Evolutionary conservation across 92 coral and sea anemone genomes (phyloP).

Genomic region (Ricordea florida): DNA sequence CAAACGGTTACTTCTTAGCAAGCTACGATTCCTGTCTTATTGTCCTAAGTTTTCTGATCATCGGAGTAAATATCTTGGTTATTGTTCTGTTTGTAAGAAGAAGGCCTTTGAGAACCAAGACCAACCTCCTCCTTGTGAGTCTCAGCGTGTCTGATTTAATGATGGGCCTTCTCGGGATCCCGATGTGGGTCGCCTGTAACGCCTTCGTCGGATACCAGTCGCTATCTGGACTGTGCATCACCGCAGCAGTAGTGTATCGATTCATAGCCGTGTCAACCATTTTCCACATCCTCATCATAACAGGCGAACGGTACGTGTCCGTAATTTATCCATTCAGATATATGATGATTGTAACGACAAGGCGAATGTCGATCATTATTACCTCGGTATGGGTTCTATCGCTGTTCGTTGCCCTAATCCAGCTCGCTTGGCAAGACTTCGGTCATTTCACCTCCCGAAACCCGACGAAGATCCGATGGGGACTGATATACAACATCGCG

Average conservation of each 20-base stretch:
- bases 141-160: slow-evolving; percentile 75
- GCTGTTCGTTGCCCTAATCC: slow-evolving; percentile 72
- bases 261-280: slow-evolving; percentile 94
- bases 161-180: slow-evolving; percentile 81
- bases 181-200: slow-evolving; percentile 70
- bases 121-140: slow-evolving; percentile 71
- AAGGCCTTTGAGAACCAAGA: slow-evolving; percentile 71
- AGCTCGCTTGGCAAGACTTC: slow-evolving; percentile 77
- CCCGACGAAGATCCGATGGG: slow-evolving; percentile 44
- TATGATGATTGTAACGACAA: slow-evolving; percentile 73
- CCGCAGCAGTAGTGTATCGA: slow-evolving; percentile 81
- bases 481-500: slow-evolving; percentile 63
- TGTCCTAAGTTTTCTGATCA: slow-evolving; percentile 57
- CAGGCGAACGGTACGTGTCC: slow-evolving; percentile 89
- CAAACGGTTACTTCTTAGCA: slow-evolving; percentile 38
- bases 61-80: slow-evolving; percentile 63
- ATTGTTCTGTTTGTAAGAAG: slow-evolving; percentile 64
- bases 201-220: slow-evolving; percentile 40
- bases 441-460: slow-evolving; percentile 29
- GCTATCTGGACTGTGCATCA: slow-evolving; percentile 65
- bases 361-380: slow-evolving; percentile 61
- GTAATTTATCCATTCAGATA: slow-evolving; percentile 85
- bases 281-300: slow-evolving; percentile 87
- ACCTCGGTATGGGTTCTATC: slow-evolving; percentile 80
- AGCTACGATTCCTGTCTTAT: slow-evolving; percentile 72